Evolutionary conservation across 2,797 vertebrate genomes (phyloP).

Genomic region (Artibeus lituratus): DNA sequence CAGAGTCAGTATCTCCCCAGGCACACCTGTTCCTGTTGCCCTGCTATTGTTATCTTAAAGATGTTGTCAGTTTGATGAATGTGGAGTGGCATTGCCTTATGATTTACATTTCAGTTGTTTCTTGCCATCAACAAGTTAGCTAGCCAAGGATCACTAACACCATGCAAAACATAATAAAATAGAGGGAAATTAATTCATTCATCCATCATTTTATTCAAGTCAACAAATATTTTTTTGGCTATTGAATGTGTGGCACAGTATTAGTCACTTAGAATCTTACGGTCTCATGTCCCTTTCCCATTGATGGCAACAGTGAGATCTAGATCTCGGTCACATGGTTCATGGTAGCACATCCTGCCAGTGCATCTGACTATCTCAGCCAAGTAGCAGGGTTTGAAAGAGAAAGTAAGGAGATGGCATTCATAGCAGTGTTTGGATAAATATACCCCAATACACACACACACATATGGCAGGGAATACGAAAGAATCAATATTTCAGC

Average conservation of each 20-base stretch:
- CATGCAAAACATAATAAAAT: not conserved
- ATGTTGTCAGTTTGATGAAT: not conserved
- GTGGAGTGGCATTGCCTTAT: not conserved
- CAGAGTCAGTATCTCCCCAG: not conserved
- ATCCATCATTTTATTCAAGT: not conserved
- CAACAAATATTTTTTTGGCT: not conserved
- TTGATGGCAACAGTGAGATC: not conserved
- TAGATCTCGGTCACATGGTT: not conserved
- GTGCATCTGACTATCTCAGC: not conserved
- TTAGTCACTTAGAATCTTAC: not conserved
- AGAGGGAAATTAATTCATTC: not conserved
- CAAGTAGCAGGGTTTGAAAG: not conserved
- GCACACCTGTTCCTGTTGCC: not conserved
- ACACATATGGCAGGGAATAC: not conserved
- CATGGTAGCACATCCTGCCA: accelerated
- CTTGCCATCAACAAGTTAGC: not conserved
- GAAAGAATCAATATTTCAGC: not conserved
- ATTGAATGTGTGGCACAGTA: not conserved
- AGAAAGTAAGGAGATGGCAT: not conserved
- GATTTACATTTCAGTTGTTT: not conserved
- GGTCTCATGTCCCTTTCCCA: not conserved
- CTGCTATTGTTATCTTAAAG: not conserved
- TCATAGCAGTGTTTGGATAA: not conserved
- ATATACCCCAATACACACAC: not conserved
- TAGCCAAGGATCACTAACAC: not conserved